These are phyloP conservation scores for Pelobates fuscus DNA, from an alignment of 2,113 vertebrate species.

Conservation along the genomic window DNA sequence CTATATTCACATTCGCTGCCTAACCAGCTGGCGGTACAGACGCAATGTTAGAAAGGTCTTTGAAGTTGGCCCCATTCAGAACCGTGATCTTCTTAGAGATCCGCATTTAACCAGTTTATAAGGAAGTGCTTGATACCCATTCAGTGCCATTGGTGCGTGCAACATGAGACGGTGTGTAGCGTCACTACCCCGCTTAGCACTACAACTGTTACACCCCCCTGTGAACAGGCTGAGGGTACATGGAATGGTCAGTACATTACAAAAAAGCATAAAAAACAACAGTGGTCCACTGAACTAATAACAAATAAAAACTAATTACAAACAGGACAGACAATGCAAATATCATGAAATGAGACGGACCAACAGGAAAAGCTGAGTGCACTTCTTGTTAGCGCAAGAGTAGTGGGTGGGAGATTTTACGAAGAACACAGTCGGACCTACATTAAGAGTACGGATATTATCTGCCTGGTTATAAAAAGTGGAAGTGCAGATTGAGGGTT, in stretches of 20 bases:
- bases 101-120: not conserved
- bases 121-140: not conserved
- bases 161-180: not conserved
- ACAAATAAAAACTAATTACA: not conserved
- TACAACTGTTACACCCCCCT: not conserved
- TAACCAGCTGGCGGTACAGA: not conserved
- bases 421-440: not conserved
- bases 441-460: not conserved
- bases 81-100: not conserved
- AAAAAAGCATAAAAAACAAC: not conserved
- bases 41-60: not conserved
- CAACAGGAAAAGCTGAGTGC: not conserved
- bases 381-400: not conserved
- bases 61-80: not conserved
- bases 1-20: not conserved
- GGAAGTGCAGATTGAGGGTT: slow-evolving; percentile 16
- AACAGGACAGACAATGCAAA: not conserved
- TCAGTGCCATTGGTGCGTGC: not conserved
- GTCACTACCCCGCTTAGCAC: not conserved
- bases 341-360: slow-evolving; percentile 37
- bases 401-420: not conserved
- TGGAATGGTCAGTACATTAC: not conserved
- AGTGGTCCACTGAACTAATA: not conserved
- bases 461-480: not conserved
- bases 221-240: not conserved